Evolutionary conservation across 1,140 invertebrate genomes (phyloP).

Genomic region (Drosophila sp.): DNA sequence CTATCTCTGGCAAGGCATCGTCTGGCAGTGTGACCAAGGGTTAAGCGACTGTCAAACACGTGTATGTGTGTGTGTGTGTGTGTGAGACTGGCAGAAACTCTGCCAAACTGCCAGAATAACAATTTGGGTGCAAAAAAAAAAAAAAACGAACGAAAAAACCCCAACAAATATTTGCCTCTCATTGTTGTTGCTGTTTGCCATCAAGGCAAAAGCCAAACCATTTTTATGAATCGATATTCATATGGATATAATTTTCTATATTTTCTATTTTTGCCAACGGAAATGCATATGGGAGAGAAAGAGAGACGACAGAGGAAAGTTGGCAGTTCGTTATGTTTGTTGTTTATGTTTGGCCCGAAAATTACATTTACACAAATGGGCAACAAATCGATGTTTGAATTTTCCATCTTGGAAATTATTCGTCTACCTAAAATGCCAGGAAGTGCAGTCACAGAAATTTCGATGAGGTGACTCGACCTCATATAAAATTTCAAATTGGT

Average conservation of each 20-base stretch:
- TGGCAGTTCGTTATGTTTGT: slow-evolving; percentile 39
- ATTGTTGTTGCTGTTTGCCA: slow-evolving; percentile 41
- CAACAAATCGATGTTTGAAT: slow-evolving; percentile 8
- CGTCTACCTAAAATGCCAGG: slow-evolving; percentile 2
- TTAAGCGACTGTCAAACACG: slow-evolving; percentile 35
- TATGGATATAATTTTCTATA: slow-evolving; percentile 61
- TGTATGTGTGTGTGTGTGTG: slow-evolving; percentile 2
- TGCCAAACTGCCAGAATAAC: slow-evolving; percentile 71
- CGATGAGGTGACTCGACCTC: neutral
- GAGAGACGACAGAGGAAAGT: neutral
- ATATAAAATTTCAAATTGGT: slow-evolving; percentile 13
- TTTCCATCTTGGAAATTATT: slow-evolving; percentile 7
- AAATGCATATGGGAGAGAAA: neutral
- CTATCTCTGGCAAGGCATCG: slow-evolving; percentile 44
- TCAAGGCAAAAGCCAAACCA: slow-evolving; percentile 53
- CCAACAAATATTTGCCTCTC: slow-evolving; percentile 66
- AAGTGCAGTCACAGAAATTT: neutral
- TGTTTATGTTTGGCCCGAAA: slow-evolving; percentile 26
- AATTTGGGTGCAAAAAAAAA: slow-evolving; percentile 56
- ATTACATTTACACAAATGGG: slow-evolving; percentile 59
- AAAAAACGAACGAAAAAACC: slow-evolving; percentile 30
- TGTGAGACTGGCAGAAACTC: slow-evolving; percentile 22
- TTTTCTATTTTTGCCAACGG: slow-evolving; percentile 14
- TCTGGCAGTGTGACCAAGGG: slow-evolving; percentile 18
- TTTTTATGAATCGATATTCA: slow-evolving; percentile 53